Conservation (phyloP, 2,888 invertebrate species). For the Xylophagus ater region DNA sequence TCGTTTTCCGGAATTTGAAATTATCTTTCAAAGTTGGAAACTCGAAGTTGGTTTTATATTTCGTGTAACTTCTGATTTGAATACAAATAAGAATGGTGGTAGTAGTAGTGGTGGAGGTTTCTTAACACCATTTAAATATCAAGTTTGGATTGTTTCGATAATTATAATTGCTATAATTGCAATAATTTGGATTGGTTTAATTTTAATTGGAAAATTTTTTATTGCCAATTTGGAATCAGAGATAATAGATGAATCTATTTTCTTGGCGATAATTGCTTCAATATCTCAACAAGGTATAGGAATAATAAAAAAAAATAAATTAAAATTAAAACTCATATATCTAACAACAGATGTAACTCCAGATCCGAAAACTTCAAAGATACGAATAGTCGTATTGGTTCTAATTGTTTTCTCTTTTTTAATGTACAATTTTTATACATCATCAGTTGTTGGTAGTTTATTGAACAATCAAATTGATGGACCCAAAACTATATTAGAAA, state of each 20-base stretch:
- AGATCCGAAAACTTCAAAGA: constrained; percentile 24
- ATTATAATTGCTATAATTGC: constrained; percentile 21
- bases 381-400: constrained; percentile 27
- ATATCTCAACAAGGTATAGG: constrained; percentile 29
- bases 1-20: constrained; percentile 32
- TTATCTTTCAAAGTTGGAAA: constrained; percentile 34
- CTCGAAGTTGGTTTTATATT: constrained; percentile 32
- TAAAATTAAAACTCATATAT: not conserved
- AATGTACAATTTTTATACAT: constrained; percentile 36
- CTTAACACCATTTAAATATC: constrained; percentile 29
- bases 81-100: constrained; percentile 22
- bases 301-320: not conserved
- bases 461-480: constrained; percentile 30
- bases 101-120: constrained; percentile 29
- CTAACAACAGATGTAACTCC: constrained; percentile 25
- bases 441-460: constrained; percentile 35
- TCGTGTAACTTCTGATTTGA: constrained; percentile 30
- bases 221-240: not conserved
- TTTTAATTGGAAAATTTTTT: not conserved
- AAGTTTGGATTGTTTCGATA: constrained; percentile 27
- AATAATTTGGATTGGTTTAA: constrained; percentile 23
- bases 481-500: constrained; percentile 28
- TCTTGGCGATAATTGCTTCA: constrained; percentile 27
- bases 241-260: constrained; percentile 8
- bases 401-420: constrained; percentile 29